Conservation (phyloP, 2,797 vertebrate genomes). For the Petrocephalus sullivani region DNA sequence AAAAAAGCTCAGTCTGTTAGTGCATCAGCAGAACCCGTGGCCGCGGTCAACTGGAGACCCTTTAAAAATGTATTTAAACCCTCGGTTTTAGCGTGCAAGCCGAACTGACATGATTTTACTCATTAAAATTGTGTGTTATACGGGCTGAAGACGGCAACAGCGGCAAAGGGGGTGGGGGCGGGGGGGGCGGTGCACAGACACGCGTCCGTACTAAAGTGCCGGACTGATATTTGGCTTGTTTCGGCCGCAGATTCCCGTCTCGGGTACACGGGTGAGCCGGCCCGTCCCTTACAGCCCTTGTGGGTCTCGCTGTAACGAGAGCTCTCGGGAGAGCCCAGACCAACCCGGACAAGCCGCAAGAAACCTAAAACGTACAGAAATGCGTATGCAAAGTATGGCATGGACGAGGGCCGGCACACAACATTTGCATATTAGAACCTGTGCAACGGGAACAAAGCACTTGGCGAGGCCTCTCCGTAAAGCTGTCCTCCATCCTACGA, state of each 20-base stretch:
- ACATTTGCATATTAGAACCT: constrained; percentile 90
- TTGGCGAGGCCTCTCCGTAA: constrained; percentile 86
- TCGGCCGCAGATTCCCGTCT: constrained; percentile 15
- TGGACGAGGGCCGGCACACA: constrained; percentile 85
- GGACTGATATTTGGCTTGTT: constrained; percentile 32
- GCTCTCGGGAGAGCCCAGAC: constrained; percentile 3
- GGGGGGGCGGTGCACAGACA: constrained; percentile 33
- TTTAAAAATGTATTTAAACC: background rate
- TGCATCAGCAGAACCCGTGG: constrained; percentile 27
- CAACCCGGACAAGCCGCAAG: constrained; percentile 23
- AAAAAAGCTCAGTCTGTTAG: constrained; percentile 46
- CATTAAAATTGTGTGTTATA: constrained; percentile 39
- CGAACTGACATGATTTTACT: constrained; percentile 35
- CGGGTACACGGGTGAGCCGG: constrained; percentile 7
- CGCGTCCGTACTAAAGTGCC: constrained; percentile 37
- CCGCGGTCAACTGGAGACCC: background rate
- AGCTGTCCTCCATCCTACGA: constrained; percentile 62
- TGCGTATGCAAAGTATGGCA: constrained; percentile 60
- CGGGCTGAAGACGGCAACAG: constrained; percentile 16
- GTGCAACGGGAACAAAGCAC: constrained; percentile 99
- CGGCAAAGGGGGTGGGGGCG: background rate
- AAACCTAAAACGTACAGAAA: background rate
- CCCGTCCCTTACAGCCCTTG: background rate
- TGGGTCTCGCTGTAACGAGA: constrained; percentile 29
- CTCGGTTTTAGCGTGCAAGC: constrained; percentile 30